Base-by-base conservation (phyloP, 1,140 invertebrate species). In the Drosophila oshimai region DNA sequence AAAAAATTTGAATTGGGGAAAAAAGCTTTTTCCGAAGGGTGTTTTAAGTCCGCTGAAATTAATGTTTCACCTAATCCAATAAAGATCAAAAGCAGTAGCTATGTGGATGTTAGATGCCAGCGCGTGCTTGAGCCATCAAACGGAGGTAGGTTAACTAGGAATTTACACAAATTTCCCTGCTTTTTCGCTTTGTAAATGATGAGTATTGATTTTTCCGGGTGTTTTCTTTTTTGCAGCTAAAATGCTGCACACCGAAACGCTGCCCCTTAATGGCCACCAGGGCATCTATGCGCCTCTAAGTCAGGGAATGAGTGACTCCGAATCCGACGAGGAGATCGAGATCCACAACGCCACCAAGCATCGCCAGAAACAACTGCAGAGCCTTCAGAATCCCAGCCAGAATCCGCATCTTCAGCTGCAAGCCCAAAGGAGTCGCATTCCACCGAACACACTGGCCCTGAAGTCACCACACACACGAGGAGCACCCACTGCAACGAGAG, bases 261-360 rank as follows among this genome's bases (percentile, higher is more conserved):
- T 87, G 64, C 88, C 89, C 36, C 60, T 20, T 13, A 31, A 12
- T 36, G 64, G 55, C 39, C 90, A 91, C 45, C 92, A 93, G 79
- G 93, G 93, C 71, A 92, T 93, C 77, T 96, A 96, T 90, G 92
- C 95, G 57, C 95, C 95, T 28, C 84, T 96, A 74, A 95, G 84
- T 75, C 95, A 96, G 91, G 94, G 93, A 67, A 92, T 95, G 60
- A 94, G 94, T 39, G 95, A 95, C 88, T 95, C 94, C 0, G 95
- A 95, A 80, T 95, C 94, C 0, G 95, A 95, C 72, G 95, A 94
- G 1, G 95, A 95, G 65, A 95, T 95, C 71, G 95, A 95, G 62
- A 90, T 92, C 54, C 92, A 91, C 47, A 92, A 73, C 89, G 76
- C 67, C 24, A 78, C 20, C 64, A 89, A 71, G 76, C 83, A 90